Conservation (phyloP, 2,888 invertebrate species). For the Stictocephala bisonia region DNA sequence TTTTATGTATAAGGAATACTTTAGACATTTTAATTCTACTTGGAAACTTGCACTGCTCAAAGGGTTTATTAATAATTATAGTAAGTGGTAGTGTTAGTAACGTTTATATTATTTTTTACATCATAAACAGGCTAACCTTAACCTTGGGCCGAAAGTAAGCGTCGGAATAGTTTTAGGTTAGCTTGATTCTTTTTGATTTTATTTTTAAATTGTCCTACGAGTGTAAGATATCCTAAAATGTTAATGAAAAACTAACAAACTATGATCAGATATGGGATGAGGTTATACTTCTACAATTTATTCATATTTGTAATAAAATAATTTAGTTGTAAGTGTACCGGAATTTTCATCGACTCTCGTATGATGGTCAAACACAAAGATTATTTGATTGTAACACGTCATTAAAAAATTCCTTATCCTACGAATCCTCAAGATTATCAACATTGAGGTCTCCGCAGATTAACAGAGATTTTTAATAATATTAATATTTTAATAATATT, state of each 20-base stretch:
- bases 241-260: too few species aligned
- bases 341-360: constrained; percentile 12
- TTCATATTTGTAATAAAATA: constrained; percentile 11
- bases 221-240: too few species aligned
- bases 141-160: not conserved
- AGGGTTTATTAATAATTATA: too few species aligned
- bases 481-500: too few species aligned
- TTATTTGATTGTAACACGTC: constrained; percentile 10
- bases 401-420: constrained; percentile 1
- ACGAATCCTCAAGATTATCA: not conserved
- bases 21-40: too few species aligned
- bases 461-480: too few species aligned
- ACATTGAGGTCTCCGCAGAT: constrained; percentile 8
- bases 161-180: too few species aligned
- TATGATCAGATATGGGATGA: constrained; percentile 6
- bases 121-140: not conserved
- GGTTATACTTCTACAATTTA: not conserved
- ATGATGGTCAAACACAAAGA: constrained; percentile 2
- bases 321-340: not conserved
- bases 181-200: not conserved
- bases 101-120: not conserved
- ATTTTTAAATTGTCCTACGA: not conserved
- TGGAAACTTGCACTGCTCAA: too few species aligned
- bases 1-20: too few species aligned
- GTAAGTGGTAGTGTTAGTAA: too few species aligned